These are phyloP conservation scores for Andrena bucephala DNA, from an alignment of 2,888 invertebrate species.

Conservation along the genomic window DNA sequence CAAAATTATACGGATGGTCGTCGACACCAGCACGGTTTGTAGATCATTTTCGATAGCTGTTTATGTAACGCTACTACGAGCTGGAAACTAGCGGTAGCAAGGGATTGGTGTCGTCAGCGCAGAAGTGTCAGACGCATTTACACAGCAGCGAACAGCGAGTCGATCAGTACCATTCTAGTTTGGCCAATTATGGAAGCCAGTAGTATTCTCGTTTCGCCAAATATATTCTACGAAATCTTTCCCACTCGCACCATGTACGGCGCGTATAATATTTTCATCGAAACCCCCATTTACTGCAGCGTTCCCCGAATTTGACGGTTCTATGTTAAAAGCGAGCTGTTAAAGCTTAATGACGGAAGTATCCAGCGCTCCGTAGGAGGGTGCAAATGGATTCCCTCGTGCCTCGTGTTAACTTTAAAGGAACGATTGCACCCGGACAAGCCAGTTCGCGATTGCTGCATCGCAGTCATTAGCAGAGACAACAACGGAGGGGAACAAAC, in stretches of 20 bases:
- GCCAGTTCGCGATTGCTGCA: conserved; percentile 34
- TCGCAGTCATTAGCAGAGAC: conserved; percentile 45
- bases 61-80: background rate
- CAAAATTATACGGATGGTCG: conserved; percentile 58
- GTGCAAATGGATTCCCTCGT: conserved; percentile 16
- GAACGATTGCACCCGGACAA: conserved; percentile 20
- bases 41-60: conserved; percentile 43
- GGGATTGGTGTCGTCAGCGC: background rate
- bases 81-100: no score
- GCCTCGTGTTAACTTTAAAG: conserved; percentile 16
- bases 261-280: background rate
- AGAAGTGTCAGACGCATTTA: conserved; percentile 9
- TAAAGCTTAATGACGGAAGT: background rate
- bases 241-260: background rate
- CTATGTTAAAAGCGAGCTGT: background rate
- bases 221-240: background rate
- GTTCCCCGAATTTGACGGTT: background rate
- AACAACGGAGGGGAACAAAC: conserved; percentile 53
- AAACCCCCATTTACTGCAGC: background rate
- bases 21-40: conserved; percentile 52
- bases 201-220: background rate
- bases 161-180: background rate
- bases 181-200: background rate
- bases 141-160: background rate
- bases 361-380: background rate